Percentiles rank a stretch among this genome's conserved stretches.
These are phyloP conservation scores for Lasioglossum oenotherae DNA, from an alignment of 2,888 invertebrate genomes.

Conservation along the genomic window DNA sequence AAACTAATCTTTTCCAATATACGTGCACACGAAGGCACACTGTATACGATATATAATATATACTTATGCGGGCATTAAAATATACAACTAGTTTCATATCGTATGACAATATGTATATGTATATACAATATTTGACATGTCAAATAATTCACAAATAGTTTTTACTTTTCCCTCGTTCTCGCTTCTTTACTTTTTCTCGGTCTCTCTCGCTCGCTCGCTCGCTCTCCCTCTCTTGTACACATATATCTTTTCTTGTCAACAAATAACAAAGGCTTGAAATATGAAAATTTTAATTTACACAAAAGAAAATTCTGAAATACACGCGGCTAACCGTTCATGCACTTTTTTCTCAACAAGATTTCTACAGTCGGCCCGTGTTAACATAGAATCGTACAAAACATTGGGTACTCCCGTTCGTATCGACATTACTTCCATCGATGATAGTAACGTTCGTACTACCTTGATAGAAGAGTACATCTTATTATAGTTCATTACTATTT, in stretches of 20 bases:
- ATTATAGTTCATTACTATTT: constrained; percentile 47
- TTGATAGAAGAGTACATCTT: constrained; percentile 51
- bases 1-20: constrained; percentile 67
- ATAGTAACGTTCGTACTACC: constrained; percentile 33
- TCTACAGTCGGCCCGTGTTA: constrained; percentile 53
- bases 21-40: constrained; percentile 59
- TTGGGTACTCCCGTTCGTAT: constrained; percentile 53
- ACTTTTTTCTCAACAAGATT: constrained; percentile 45
- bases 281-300: constrained; percentile 64
- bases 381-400: constrained; percentile 71
- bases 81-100: constrained; percentile 79
- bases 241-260: constrained; percentile 66
- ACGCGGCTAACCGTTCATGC: constrained; percentile 54
- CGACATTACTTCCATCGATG: constrained; percentile 44
- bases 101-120: constrained; percentile 79
- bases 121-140: constrained; percentile 83
- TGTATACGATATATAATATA: constrained; percentile 75
- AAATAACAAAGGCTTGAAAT: constrained; percentile 70
- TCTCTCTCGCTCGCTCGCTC: constrained; percentile 7
- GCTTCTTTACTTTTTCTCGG: constrained; percentile 36
- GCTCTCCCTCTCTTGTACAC: constrained; percentile 45
- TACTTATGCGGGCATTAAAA: constrained; percentile 78
- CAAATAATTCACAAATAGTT: constrained; percentile 79
- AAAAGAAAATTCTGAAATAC: constrained; percentile 59
- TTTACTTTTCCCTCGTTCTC: constrained; percentile 44